These are phyloP conservation scores for Strigamia maritima DNA, from an alignment of 2,888 invertebrate genomes.

Conservation along the genomic window DNA sequence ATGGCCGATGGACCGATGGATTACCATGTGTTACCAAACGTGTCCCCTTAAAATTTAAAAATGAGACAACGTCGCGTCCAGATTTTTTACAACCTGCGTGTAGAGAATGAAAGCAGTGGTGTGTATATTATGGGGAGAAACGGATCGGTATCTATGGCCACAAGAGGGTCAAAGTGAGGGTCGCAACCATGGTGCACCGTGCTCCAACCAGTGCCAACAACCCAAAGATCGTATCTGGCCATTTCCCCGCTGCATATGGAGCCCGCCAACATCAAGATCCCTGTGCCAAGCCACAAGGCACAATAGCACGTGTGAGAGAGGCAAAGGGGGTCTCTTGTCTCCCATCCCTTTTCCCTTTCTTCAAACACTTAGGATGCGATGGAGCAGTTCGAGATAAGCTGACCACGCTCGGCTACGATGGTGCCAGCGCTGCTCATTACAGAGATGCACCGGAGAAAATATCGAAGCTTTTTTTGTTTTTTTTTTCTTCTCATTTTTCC, in stretches of 20 bases:
- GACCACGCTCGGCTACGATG: background rate
- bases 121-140: background rate
- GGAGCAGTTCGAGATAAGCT: constrained; percentile 11
- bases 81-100: constrained; percentile 2
- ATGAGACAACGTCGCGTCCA: background rate
- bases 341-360: background rate
- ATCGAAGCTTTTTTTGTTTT: background rate
- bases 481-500: background rate
- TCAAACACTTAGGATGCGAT: constrained; percentile 19
- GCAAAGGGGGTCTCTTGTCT: background rate
- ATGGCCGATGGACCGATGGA: no score
- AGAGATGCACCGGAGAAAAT: background rate
- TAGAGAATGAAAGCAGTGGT: background rate
- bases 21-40: background rate
- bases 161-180: constrained; percentile 24
- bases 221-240: background rate
- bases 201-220: constrained; percentile 13
- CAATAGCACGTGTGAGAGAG: constrained; percentile 1
- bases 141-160: background rate
- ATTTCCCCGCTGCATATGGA: constrained; percentile 24
- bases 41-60: background rate
- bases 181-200: constrained; percentile 11
- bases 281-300: background rate
- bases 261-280: constrained; percentile 26
- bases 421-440: constrained; percentile 2